Percentiles rank a stretch among this genome's conserved stretches.
These are phyloP conservation scores for Corvus hawaiiensis DNA, from an alignment of 2,113 vertebrate species.

Conservation along the genomic window DNA sequence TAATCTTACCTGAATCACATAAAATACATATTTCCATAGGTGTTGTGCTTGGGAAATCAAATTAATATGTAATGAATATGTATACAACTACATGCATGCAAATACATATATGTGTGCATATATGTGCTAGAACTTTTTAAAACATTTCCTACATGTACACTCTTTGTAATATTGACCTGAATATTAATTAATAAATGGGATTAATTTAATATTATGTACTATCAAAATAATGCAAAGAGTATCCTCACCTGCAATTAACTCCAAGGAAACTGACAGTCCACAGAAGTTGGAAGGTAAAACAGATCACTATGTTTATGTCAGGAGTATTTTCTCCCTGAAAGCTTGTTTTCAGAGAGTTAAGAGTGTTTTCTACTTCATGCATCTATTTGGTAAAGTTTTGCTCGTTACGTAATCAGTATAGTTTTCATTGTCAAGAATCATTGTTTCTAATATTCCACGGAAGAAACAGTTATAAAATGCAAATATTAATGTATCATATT, in stretches of 20 bases:
- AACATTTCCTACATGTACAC: fast-evolving
- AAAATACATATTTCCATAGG: neutral
- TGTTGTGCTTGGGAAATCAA: neutral
- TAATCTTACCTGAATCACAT: neutral
- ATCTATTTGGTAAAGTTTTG: neutral
- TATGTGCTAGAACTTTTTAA: fast-evolving
- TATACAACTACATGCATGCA: too few relatives aligned
- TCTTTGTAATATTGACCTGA: neutral
- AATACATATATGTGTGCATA: fast-evolving
- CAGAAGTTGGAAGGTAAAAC: neutral
- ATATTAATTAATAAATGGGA: neutral
- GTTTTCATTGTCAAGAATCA: neutral
- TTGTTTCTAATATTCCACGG: neutral
- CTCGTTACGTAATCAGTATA: fast-evolving
- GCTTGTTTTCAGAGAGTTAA: neutral
- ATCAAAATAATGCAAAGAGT: neutral
- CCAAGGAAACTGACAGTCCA: neutral
- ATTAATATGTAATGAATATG: neutral
- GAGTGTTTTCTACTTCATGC: neutral
- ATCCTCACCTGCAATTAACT: neutral
- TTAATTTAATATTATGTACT: neutral
- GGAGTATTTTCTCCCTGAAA: neutral
- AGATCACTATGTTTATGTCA: neutral
- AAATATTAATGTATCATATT: neutral
- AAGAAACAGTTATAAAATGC: neutral